Base-by-base conservation (phyloP, 2,888 invertebrate species). In the Glyphotaelius pellucidus region DNA sequence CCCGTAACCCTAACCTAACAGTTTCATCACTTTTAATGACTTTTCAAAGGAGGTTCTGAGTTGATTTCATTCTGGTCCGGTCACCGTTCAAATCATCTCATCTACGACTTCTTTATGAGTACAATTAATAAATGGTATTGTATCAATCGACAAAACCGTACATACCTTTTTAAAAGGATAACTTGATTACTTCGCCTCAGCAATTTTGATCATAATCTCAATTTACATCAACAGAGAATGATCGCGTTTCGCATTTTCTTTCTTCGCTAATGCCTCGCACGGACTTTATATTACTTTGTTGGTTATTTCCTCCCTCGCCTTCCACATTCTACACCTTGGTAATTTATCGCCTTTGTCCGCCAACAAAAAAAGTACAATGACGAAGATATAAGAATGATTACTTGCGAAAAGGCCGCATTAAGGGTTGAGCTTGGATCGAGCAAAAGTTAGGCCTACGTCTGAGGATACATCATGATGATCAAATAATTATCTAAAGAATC, bases 361-460 rank as follows among this genome's bases (percentile, higher is more conserved):
- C 87, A 52, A 52, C 47, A 87, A 87, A 52, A 86, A 87, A 52
- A 52, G 31, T 52, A 52, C 30, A 52, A 52, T 67, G 87, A 52
- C 11, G 87, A 87, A 87, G 87, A 87, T 52, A 87, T 87, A 87
- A 87, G 31, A 87, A 52, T 87, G 87, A 87, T 87, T 87, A 87
- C 87, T 87, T 47, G 52, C 47, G 30, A 31, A 85, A 52, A 52
- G 87, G 87, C 87, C 35, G 25, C 52, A 52, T 47, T 87, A 15
- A 52, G 85, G 52, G 52, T 67, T 67, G 52, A 67, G 52, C 52
- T 67, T 7, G 52, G 7, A 67, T 25, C 52, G 52, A 67, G 19
- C 3, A 67, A 67, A 67, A 67, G 19, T 7, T 19, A 67, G 52
- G 52, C 52, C 52, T 67, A 67, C 4, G 19, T 67, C 47, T 25